Conservation (phyloP, 2,888 invertebrate genomes). For the Tiliacea aurago region DNA sequence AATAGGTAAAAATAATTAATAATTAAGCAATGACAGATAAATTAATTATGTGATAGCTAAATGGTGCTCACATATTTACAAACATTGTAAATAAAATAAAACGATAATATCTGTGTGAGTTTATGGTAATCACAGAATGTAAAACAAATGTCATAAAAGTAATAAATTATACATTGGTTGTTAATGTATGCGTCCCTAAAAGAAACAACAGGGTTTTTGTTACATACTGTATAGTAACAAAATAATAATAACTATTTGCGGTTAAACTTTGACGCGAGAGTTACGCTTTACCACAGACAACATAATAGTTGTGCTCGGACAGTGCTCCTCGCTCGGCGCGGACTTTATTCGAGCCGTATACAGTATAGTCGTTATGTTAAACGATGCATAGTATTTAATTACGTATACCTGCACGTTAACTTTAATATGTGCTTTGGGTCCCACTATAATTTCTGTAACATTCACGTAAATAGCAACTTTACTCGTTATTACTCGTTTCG, state of each 20-base stretch:
- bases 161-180: no score
- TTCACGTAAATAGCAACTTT: constrained; percentile 1
- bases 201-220: no score
- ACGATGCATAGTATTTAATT: constrained; percentile 57
- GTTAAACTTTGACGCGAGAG: constrained; percentile 43
- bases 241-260: constrained; percentile 51
- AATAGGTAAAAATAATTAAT: no score
- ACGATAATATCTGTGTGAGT: no score
- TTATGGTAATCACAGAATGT: no score
- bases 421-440: constrained; percentile 34
- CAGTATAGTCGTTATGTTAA: constrained; percentile 48
- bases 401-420: constrained; percentile 35
- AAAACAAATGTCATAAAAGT: no score
- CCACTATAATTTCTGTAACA: constrained; percentile 9
- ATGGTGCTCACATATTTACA: no score
- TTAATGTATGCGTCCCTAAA: no score
- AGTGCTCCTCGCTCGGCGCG: constrained; percentile 23
- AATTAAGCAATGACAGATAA: no score
- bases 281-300: constrained; percentile 33
- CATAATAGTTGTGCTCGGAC: constrained; percentile 36
- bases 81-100: no score
- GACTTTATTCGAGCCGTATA: constrained; percentile 42
- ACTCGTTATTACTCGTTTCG: constrained; percentile 9
- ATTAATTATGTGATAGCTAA: no score
- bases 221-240: constrained; percentile 25